Evolutionary conservation across 2,797 vertebrate species (phyloP).

Genomic region (Triplophysa bombifrons): DNA sequence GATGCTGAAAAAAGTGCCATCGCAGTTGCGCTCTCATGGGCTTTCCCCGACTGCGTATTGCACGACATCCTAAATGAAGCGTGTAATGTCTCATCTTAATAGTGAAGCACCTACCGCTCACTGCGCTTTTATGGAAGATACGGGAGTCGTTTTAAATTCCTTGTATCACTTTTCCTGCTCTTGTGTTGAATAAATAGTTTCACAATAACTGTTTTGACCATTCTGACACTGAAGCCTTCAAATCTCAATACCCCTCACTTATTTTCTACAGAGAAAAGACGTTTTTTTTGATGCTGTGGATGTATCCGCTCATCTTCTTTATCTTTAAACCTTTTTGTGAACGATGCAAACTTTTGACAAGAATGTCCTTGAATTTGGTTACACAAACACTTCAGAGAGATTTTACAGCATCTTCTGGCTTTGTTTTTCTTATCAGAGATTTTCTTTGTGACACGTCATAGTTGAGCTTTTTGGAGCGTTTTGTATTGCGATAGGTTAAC

Average conservation of each 20-base stretch:
- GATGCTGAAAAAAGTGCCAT: slow-evolving; percentile 37
- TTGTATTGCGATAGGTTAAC: neutral
- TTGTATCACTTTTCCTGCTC: neutral
- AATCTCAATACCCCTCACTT: neutral
- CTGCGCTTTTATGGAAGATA: slow-evolving; percentile 28
- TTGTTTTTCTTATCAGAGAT: neutral
- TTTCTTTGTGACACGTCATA: neutral
- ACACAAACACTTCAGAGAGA: slow-evolving; percentile 9
- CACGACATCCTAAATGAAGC: slow-evolving; percentile 46
- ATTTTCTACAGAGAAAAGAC: neutral
- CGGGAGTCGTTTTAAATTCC: slow-evolving; percentile 35
- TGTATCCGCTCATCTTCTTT: neutral
- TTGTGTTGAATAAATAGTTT: slow-evolving; percentile 11
- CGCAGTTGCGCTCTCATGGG: neutral
- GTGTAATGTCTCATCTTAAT: slow-evolving; percentile 41
- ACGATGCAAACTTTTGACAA: neutral
- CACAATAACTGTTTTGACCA: slow-evolving; percentile 5
- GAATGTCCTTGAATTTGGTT: neutral
- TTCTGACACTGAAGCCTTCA: neutral
- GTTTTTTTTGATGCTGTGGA: neutral
- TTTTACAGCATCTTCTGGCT: neutral
- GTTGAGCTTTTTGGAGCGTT: neutral
- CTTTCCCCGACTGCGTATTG: slow-evolving; percentile 28
- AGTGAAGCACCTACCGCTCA: slow-evolving; percentile 27
- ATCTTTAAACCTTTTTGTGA: neutral